These are phyloP conservation scores for Epinephelus coioides DNA, from an alignment of 2,797 vertebrate species.

Conservation along the genomic window DNA sequence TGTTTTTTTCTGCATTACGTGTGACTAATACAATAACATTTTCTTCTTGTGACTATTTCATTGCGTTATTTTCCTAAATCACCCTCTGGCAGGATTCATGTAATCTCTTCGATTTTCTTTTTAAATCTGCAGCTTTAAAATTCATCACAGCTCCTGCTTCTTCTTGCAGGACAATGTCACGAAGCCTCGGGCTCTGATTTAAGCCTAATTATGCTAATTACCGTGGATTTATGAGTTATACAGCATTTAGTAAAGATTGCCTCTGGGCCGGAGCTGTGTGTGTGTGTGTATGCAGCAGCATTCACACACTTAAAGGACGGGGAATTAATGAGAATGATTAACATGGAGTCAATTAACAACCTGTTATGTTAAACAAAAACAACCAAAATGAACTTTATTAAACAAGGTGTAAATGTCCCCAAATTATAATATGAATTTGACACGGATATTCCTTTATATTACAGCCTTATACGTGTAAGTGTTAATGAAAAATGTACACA, in stretches of 20 bases:
- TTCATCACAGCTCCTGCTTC: constrained; percentile 44
- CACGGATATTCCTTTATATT: not conserved
- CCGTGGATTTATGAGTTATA: constrained; percentile 80
- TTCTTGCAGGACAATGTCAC: constrained; percentile 67
- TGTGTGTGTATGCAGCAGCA: no score
- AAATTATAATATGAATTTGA: not conserved
- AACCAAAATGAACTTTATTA: not conserved
- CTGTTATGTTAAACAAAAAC: not conserved
- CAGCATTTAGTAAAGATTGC: constrained; percentile 49
- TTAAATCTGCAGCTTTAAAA: constrained; percentile 49
- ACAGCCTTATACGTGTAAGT: not conserved
- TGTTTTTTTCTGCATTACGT: not conserved
- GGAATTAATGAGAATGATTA: not conserved
- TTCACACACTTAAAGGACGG: not conserved
- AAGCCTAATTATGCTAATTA: constrained; percentile 84
- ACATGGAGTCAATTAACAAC: not conserved
- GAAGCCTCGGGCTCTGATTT: constrained; percentile 74
- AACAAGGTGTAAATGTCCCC: not conserved
- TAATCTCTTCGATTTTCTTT: constrained; percentile 40
- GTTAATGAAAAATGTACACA: no score
- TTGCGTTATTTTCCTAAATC: constrained; percentile 29
- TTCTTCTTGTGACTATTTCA: not conserved
- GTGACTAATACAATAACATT: constrained; percentile 34
- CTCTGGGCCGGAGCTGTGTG: constrained; percentile 39
- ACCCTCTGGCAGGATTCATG: constrained; percentile 37